These are phyloP conservation scores for Semnornis frantzii DNA, from an alignment of 2,113 vertebrate species.

Conservation along the genomic window DNA sequence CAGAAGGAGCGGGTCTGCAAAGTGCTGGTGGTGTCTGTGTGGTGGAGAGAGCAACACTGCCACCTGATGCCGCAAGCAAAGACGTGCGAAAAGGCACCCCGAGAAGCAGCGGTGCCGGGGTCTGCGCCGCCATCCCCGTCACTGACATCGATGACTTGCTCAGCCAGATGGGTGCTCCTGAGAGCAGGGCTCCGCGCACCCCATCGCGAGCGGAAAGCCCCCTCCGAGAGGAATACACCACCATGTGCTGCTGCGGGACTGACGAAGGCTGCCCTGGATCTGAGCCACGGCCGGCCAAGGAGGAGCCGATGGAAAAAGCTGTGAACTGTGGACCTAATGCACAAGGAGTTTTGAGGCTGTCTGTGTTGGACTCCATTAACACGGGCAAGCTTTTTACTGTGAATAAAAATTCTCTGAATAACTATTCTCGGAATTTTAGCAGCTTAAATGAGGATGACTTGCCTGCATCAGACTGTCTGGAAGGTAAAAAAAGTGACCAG, in stretches of 20 bases:
- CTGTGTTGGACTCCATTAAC: slow-evolving; percentile 73
- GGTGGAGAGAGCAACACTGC: neutral
- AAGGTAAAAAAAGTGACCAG: neutral
- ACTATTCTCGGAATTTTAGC: slow-evolving; percentile 85
- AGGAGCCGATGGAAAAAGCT: neutral
- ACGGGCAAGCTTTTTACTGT: slow-evolving; percentile 76
- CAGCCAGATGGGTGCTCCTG: slow-evolving; percentile 46
- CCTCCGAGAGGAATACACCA: slow-evolving; percentile 17
- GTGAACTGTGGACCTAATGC: neutral
- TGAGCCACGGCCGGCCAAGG: neutral
- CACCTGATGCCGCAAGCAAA: neutral
- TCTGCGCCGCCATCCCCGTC: slow-evolving; percentile 27
- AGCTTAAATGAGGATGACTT: slow-evolving; percentile 70
- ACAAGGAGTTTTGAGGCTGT: slow-evolving; percentile 68
- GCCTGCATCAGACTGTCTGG: slow-evolving; percentile 14
- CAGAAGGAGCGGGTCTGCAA: neutral
- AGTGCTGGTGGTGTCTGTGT: neutral
- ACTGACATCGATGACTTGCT: slow-evolving; percentile 76
- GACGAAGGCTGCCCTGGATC: neutral
- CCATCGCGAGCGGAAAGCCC: neutral
- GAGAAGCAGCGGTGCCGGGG: neutral
- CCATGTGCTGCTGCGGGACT: slow-evolving; percentile 12
- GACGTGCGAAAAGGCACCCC: neutral
- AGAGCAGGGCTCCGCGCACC: neutral
- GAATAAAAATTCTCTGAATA: slow-evolving; percentile 82